A percentile compares a stretch with the other conserved stretches of the same genome.
These are phyloP conservation scores for Ophion slaviceki DNA, from an alignment of 2,888 invertebrate genomes.

Conservation along the genomic window DNA sequence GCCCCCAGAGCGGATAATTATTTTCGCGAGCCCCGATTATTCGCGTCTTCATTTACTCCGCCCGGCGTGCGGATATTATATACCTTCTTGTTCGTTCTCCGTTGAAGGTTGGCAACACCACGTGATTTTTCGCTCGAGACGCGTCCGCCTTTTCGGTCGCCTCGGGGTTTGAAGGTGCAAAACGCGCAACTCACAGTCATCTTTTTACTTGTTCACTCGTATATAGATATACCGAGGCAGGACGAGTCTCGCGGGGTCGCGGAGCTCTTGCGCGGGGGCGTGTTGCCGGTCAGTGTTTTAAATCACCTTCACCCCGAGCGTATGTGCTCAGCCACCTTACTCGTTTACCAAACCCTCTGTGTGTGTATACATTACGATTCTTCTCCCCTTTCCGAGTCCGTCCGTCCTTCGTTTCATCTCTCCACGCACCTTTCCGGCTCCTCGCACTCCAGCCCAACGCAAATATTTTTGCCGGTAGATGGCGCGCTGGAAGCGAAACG, in stretches of 20 bases:
- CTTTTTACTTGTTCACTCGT: constrained; percentile 30
- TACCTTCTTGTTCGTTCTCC: constrained; percentile 36
- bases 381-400: constrained; percentile 28
- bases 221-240: constrained; percentile 46
- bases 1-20: constrained; percentile 81
- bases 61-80: constrained; percentile 71
- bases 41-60: constrained; percentile 81
- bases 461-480: constrained; percentile 39
- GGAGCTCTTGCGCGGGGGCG: constrained; percentile 68
- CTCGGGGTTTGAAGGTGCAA: constrained; percentile 61
- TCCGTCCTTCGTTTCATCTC: constrained; percentile 25
- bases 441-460: constrained; percentile 42
- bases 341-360: constrained; percentile 43
- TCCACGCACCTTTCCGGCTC: constrained; percentile 15
- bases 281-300: constrained; percentile 79
- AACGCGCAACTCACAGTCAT: constrained; percentile 42
- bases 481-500: constrained; percentile 49
- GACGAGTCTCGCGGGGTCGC: constrained; percentile 54
- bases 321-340: constrained; percentile 64
- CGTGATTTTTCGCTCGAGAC: constrained; percentile 72
- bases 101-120: constrained; percentile 51
- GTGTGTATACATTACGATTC: constrained; percentile 46
- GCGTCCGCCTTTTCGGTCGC: constrained; percentile 71
- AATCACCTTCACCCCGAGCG: constrained; percentile 78
- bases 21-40: constrained; percentile 79